Evolutionary conservation across 2,113 vertebrate genomes (phyloP), one percentile per base, ranked within the genome.

Genomic region (Rana temporaria): DNA sequence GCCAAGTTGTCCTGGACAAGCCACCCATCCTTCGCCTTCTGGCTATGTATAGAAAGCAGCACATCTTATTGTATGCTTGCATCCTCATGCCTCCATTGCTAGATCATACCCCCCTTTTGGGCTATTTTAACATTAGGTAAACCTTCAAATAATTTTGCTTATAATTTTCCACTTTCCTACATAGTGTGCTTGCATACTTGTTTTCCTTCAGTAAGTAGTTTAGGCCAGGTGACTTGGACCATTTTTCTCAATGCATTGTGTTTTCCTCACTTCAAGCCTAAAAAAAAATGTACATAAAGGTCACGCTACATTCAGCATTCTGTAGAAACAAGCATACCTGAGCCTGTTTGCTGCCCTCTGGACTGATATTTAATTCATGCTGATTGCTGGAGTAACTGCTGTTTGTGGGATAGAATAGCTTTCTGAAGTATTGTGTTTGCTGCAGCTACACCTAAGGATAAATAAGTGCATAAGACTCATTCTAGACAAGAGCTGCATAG

Each of bases 291-390:
- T 68, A 79, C 64, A 79, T 68, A 59, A 79, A 79, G 77, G 64
- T 79, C 77, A 79, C 38, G 64, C 53, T 69, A 59, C 65, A 42
- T 79, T 79, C 65, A 59, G 78, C n/a, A 69, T 68, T 68, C 53
- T 59, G 65, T 79, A 79, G 56, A 79, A 79, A 69, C 78, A 79
- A 79, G 78, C 53, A 22, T 20, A 79, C 53, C 56, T 60, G 78
- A 69, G 65, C 20, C 65, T 57, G n/a, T 68, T 79, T 66, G 34
- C 64, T 79, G 78, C 78, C 78, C 78, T 79, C 78, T 69, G 78
- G 78, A 65, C 78, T 79, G 78, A 68, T 69, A 79, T 79, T 53
- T 69, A 79, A 79, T 79, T 79, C 65, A 65, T 26, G n/a, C 64
- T 79, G 78, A 79, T 60, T 79, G 78, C 32, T 57, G 30, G 65